Conservation (phyloP, 2,888 invertebrate species). For the Meloe dianella region DNA sequence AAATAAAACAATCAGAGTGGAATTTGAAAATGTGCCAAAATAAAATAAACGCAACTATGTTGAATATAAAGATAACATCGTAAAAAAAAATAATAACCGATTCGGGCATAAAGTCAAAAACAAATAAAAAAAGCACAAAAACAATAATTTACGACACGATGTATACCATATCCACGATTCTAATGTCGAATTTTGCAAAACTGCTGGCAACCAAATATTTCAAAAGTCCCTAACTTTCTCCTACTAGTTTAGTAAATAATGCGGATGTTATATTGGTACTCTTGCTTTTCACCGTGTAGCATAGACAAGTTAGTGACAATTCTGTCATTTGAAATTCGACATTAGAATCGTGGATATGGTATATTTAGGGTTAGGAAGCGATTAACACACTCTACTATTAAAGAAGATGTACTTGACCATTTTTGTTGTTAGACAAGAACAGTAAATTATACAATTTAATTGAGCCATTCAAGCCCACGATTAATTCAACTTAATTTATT, state of each 20-base stretch:
- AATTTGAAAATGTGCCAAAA: background rate
- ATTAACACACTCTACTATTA: conserved; percentile 4
- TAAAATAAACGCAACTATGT: background rate
- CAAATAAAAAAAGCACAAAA: background rate
- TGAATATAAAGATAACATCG: background rate
- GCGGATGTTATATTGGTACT: no score
- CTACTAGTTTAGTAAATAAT: no score
- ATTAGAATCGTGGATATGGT: no score
- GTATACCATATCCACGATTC: no score
- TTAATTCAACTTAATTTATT: background rate
- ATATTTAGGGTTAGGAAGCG: background rate
- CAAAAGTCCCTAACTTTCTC: no score
- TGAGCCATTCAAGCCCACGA: background rate
- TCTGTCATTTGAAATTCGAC: no score
- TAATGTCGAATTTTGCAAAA: no score
- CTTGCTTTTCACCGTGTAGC: no score
- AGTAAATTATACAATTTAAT: background rate
- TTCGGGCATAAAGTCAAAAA: background rate
- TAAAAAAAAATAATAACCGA: background rate
- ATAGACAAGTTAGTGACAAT: no score
- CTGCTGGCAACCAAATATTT: no score
- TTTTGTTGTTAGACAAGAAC: background rate
- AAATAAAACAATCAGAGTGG: background rate
- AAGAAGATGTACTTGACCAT: background rate
- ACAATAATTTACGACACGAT: background rate